Percentiles rank a stretch among this genome's conserved stretches.
Evolutionary conservation across 92 coral and sea anemone genomes (phyloP).

Genomic region (Epizoanthus illoricatus): DNA sequence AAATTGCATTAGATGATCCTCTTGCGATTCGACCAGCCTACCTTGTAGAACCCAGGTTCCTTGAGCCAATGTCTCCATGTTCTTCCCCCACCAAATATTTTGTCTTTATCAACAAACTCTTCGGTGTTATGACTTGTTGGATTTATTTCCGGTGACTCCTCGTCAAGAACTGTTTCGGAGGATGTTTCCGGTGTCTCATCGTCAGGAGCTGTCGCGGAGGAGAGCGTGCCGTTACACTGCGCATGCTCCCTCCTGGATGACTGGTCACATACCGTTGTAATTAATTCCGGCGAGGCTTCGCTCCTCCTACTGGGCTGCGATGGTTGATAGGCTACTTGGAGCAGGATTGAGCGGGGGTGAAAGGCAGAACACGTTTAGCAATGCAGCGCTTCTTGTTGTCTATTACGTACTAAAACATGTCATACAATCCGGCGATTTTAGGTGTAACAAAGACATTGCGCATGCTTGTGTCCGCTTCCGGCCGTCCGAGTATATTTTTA

Average conservation of each 20-base stretch:
- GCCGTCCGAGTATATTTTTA: too few relatives aligned
- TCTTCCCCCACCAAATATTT: conserved; percentile 26
- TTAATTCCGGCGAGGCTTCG: conserved; percentile 50
- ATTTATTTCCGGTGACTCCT: neutral
- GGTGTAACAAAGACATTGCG: too few relatives aligned
- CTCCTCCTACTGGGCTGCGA: conserved; percentile 47
- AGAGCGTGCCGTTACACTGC: conserved; percentile 34
- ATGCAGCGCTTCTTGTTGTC: too few relatives aligned
- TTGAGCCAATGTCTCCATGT: conserved; percentile 71
- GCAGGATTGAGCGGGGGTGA: conserved; percentile 7
- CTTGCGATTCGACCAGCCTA: neutral
- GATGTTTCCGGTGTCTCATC: neutral
- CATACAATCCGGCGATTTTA: too few relatives aligned
- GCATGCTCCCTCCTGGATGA: conserved; percentile 23
- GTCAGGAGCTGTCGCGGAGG: conserved; percentile 8
- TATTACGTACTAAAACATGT: too few relatives aligned
- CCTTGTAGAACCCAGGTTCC: conserved; percentile 73
- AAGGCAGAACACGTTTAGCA: too few relatives aligned
- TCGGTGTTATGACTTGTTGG: neutral
- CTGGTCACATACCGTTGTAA: conserved; percentile 48
- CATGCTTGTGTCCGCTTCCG: too few relatives aligned
- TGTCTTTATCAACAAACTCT: conserved; percentile 10
- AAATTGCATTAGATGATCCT: too few relatives aligned
- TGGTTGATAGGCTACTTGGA: conserved; percentile 39
- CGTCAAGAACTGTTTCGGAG: neutral